Conservation (phyloP, 2,797 vertebrate species). For the Thalassophryne amazonica region DNA sequence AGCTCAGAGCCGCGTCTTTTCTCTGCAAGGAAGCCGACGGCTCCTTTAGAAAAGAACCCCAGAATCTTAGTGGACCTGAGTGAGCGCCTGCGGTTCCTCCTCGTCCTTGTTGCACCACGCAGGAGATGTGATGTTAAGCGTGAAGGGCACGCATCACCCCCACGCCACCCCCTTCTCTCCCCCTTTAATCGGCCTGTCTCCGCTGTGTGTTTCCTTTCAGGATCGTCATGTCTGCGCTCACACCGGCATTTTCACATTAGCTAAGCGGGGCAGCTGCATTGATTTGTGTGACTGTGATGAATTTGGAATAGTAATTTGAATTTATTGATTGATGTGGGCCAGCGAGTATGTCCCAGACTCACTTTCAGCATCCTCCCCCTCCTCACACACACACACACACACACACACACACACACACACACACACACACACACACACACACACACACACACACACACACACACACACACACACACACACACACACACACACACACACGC, state of each 20-base stretch:
- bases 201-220: slow-evolving; percentile 51
- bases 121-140: slow-evolving; percentile 60
- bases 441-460: slow-evolving; percentile 18
- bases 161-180: background rate
- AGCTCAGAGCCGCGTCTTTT: slow-evolving; percentile 66
- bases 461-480: slow-evolving; percentile 6
- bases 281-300: slow-evolving; percentile 88
- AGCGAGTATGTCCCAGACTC: slow-evolving; percentile 76
- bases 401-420: slow-evolving; percentile 64
- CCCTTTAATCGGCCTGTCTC: slow-evolving; percentile 42
- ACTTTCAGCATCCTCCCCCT: slow-evolving; percentile 62
- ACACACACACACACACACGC: slow-evolving; percentile 61
- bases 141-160: slow-evolving; percentile 55
- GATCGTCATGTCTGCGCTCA: slow-evolving; percentile 60
- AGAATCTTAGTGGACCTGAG: too few species aligned
- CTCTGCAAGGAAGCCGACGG: slow-evolving; percentile 14
- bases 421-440: slow-evolving; percentile 70
- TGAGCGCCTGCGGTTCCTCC: slow-evolving; percentile 33
- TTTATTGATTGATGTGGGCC: slow-evolving; percentile 86
- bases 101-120: slow-evolving; percentile 38
- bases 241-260: slow-evolving; percentile 84
- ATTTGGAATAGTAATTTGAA: slow-evolving; percentile 93
- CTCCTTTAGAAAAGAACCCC: too few species aligned
- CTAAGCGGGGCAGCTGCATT: slow-evolving; percentile 83
- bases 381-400: slow-evolving; percentile 1